Base-by-base conservation (phyloP, 2,888 invertebrate genomes). In the Spodoptera picta region DNA sequence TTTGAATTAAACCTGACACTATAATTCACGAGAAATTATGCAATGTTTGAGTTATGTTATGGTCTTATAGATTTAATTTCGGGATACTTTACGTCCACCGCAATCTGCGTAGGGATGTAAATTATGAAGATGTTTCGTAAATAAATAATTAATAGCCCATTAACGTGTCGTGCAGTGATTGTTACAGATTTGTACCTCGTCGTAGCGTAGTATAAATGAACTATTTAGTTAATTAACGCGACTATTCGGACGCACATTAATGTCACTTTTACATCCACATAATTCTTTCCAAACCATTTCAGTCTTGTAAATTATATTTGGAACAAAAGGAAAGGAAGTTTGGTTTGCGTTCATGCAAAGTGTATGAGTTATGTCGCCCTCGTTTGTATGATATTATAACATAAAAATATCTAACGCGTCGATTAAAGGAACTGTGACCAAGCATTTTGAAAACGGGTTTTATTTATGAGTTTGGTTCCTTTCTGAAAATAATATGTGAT, bases 221-320 rank as follows among this genome's bases (percentile, higher is more conserved):
- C 87, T 83, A 87, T 88, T 87, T 82, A 82, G 86, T 89, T 92
- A 92, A 93, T 93, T 92, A 92, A 90, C 88, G 84, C 82, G 79
- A 72, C 85, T 83, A 85, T 90, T 89, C 81, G 80, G 87, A 80
- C 83, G 81, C 73, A 79, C 89, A 91, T 93, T 87, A 93, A 87
- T 86, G 93, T 93, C 94, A 90, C 82, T 85, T 86, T 87, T 86
- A 90, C 87, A 88, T 86, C 79, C 81, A 80, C 83, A 91, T 92
- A 91, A 88, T 83, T 92, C 90, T 88, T 89, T 84, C 74, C 72
- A 77, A 81, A 79, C 81, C 80, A 81, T 88, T 89, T 87, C 83
- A 81, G 79, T 79, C 74, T 65, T 77, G 75, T 75, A 63, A 70
- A 77, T 86, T 86, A 87, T 84, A 84, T 87, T 84, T 81, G 73